Evolutionary conservation across 64 coral and sea anemone genomes (phyloP), one percentile per base, ranked within the genome.

Genomic region (Pocillopora verrucosa): DNA sequence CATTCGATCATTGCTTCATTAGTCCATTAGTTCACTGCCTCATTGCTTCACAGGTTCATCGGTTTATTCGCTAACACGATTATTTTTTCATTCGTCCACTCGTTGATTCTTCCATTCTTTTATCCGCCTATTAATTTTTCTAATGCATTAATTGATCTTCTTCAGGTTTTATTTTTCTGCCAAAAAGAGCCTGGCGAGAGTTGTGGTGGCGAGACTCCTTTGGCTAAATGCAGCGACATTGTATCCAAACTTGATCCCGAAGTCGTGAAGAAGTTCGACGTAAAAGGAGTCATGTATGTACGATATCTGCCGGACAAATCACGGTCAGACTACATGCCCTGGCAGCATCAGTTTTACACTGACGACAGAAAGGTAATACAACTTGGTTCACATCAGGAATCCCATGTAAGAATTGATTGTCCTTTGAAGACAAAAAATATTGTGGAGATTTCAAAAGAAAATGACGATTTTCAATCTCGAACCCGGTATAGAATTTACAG

Each of bases 211-310:
- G 60, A 80, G 59, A 90, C 88, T 30, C 67, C 88, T 2, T 51
- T 90, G 19, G 67, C 69, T 17, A 90, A 78, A 90, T 81, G 81
- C 77, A 72, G 59, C 3, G 76, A 80, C 19, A 60, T 90, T 68
- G n/a, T 80, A 16, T 78, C 88, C 30, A 90, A 90, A 82, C 88
- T 90, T 11, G 77, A 90, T 81, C 45, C 61, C 10, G 36, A 73
- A 80, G 76, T 90, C 20, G 20, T 81, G 58, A 51, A 60, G 16
- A 90, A 90, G 64, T 70, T 90, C 65, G 88, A 90, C 68, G 88
- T 81, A 58, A 90, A 90, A 56, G 63, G 81, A 59, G 41, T 90
- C 24, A 77, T 77, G 20, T 90, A 90, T 69, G 78, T 65, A 16
- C 88, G 88, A 19, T 81, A 80, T 35, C 67, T 90, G 57, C 88